These are phyloP conservation scores for Chrysoperla carnea DNA, from an alignment of 1,140 invertebrate species.

Conservation along the genomic window DNA sequence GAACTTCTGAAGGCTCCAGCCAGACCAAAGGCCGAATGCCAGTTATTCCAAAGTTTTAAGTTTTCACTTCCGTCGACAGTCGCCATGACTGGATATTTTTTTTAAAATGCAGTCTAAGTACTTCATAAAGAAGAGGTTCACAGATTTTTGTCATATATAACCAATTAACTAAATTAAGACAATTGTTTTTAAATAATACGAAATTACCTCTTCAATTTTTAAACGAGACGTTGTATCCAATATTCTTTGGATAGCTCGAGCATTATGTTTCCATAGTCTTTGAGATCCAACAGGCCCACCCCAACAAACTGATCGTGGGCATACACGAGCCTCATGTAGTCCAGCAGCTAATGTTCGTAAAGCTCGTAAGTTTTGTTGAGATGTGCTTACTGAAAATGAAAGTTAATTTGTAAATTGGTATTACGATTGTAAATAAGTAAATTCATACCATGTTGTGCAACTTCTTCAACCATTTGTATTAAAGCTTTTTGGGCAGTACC, in stretches of 20 bases:
- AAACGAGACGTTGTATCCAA: slow-evolving; percentile 64
- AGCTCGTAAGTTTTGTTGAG: slow-evolving; percentile 74
- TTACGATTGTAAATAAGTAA: not conserved
- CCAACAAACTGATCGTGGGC: slow-evolving; percentile 48
- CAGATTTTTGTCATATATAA: no score
- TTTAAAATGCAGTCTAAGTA: no score
- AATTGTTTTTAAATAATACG: no score
- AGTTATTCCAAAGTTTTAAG: no score
- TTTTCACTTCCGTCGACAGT: no score
- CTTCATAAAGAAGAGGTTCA: no score
- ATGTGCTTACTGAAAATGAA: slow-evolving; percentile 48
- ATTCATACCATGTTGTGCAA: slow-evolving; percentile 64
- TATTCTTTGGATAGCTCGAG: slow-evolving; percentile 66
- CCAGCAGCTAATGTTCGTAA: slow-evolving; percentile 59
- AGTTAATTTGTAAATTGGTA: slow-evolving; percentile 3
- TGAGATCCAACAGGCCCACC: slow-evolving; percentile 73
- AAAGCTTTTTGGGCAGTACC: slow-evolving; percentile 87
- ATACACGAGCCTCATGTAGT: slow-evolving; percentile 43
- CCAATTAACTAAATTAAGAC: no score
- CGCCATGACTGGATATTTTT: no score
- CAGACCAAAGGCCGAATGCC: no score
- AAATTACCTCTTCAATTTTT: slow-evolving; percentile 50
- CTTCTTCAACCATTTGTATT: slow-evolving; percentile 85
- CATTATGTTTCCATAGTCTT: slow-evolving; percentile 76
- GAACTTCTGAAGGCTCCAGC: no score